Percentiles rank a stretch among this genome's conserved stretches.
These are phyloP conservation scores for Redunca redunca DNA, from an alignment of 2,113 vertebrate genomes.

Conservation along the genomic window DNA sequence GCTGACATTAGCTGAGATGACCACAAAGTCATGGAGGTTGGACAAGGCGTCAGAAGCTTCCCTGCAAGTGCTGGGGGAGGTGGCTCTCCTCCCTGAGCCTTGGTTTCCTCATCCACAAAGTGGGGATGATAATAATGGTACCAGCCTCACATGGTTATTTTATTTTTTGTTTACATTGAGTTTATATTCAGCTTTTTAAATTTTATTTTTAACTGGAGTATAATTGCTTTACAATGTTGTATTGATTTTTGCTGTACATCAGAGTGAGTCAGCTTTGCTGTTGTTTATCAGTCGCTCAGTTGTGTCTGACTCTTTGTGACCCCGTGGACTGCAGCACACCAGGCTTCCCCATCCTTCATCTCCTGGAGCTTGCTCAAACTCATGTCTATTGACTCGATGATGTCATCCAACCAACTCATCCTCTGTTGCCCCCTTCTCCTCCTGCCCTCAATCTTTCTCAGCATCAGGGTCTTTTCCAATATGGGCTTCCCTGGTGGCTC, in stretches of 20 bases:
- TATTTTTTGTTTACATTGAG: background rate
- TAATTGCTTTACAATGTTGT: background rate
- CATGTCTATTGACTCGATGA: background rate
- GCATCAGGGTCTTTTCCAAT: background rate
- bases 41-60: background rate
- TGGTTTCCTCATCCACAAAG: background rate
- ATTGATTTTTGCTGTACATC: background rate
- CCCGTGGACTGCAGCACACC: background rate
- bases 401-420: background rate
- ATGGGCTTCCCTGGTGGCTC: too few relatives aligned
- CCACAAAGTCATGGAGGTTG: background rate
- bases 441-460: background rate
- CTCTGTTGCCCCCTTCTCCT: background rate
- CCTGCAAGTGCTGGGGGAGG: background rate
- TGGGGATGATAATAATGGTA: background rate
- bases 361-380: background rate
- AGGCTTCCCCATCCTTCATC: background rate
- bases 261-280: background rate
- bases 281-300: background rate
- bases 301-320: background rate
- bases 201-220: background rate
- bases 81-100: background rate
- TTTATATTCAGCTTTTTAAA: background rate
- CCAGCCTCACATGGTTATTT: background rate
- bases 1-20: background rate